A percentile compares a stretch with the other conserved stretches of the same genome.
Evolutionary conservation across 2,888 invertebrate genomes (phyloP).

Genomic region (Conchocele bisecta): DNA sequence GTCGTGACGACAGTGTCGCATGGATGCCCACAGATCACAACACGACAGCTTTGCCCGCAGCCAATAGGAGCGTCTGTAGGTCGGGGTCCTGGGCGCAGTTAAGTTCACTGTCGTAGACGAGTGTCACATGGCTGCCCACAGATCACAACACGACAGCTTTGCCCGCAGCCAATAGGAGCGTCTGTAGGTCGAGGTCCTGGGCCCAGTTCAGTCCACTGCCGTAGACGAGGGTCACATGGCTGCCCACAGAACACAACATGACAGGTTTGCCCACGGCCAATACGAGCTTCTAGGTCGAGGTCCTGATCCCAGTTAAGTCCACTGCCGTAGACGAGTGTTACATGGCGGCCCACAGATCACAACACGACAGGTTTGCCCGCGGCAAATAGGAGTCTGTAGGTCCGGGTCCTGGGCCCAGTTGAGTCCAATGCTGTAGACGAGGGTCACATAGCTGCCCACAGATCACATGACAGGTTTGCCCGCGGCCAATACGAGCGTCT

Average conservation of each 20-base stretch:
- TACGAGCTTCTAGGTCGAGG: slow-evolving; percentile 54
- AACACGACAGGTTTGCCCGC: too few species aligned
- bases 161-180: slow-evolving; percentile 54
- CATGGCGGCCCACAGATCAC: too few species aligned
- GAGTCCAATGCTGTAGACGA: slow-evolving; percentile 67
- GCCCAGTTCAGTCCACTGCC: slow-evolving; percentile 71
- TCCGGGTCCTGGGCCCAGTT: slow-evolving; percentile 67
- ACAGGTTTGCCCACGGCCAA: too few species aligned
- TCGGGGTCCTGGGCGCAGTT: slow-evolving; percentile 66
- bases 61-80: slow-evolving; percentile 52
- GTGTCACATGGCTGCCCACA: too few species aligned
- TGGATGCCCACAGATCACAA: too few species aligned
- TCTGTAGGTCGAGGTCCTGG: slow-evolving; percentile 55
- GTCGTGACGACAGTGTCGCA: too few species aligned
- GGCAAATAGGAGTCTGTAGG: slow-evolving; percentile 53
- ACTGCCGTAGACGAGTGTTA: slow-evolving; percentile 68
- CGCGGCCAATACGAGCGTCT: slow-evolving; percentile 50
- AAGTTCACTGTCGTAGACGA: slow-evolving; percentile 67
- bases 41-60: too few species aligned
- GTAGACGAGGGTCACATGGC: slow-evolving; percentile 61
- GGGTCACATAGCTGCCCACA: too few species aligned
- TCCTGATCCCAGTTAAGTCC: slow-evolving; percentile 69
- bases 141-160: too few species aligned
- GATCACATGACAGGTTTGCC: too few species aligned
- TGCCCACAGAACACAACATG: too few species aligned